phyloP scores from a whole-genome alignment of 2,888 invertebrate species.

The Melieria picta region DNA sequence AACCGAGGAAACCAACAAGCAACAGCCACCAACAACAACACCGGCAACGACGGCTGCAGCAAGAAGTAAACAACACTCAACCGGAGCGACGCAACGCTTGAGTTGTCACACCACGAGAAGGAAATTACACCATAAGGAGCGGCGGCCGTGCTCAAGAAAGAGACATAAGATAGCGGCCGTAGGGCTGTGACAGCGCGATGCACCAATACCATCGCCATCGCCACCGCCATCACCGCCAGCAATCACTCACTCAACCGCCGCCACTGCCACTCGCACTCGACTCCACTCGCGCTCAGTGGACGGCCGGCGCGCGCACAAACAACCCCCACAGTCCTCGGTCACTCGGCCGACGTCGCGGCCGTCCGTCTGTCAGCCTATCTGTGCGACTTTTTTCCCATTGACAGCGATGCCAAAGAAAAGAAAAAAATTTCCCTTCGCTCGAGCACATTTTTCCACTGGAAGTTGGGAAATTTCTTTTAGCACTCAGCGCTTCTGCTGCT shows the following conservation, averaged over 20 bases:
- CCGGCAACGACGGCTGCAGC: conserved; percentile 1
- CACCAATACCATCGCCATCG: conserved; percentile 10
- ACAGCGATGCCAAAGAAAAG: conserved; percentile 4
- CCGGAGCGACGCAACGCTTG: conserved; percentile 4
- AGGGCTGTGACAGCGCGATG: conserved; percentile 7
- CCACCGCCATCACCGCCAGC: conserved; percentile 17
- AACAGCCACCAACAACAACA: conserved; percentile 28
- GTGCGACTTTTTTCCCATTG: not conserved
- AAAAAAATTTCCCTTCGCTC: not conserved
- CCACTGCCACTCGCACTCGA: conserved; percentile 6
- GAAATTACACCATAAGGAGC: conserved; percentile 25
- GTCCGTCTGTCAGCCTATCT: no score
- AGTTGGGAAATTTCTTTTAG: conserved; percentile 38
- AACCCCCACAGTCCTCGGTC: conserved; percentile 27
- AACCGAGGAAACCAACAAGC: conserved; percentile 34
- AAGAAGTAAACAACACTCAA: not conserved
- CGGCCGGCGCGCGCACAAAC: conserved; percentile 22
- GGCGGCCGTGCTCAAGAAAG: conserved; percentile 23
- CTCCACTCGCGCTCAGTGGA: not conserved
- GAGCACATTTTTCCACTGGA: conserved; percentile 40
- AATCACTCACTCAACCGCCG: conserved; percentile 28
- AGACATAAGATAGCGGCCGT: conserved; percentile 18
- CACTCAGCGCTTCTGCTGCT: conserved; percentile 12
- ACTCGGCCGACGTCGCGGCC: no score
- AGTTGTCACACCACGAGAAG: conserved; percentile 30